phyloP scores from a whole-genome alignment of 2,888 invertebrate genomes.

The Peribatodes rhomboidaria region DNA sequence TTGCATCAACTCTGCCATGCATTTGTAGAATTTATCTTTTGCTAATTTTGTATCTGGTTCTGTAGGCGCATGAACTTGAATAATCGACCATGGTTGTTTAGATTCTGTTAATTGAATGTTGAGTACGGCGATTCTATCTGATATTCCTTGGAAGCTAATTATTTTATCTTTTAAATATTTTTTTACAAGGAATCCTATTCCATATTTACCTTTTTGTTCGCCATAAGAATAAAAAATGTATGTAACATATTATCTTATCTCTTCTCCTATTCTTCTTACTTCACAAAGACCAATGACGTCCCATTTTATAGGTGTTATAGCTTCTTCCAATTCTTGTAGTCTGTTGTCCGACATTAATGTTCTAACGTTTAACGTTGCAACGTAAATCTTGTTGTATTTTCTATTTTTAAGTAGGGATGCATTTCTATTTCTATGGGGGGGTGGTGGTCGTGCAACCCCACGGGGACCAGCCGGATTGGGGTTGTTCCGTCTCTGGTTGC shows the following conservation, averaged over 20 bases:
- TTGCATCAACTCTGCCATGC: no score
- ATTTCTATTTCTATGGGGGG: slow-evolving; percentile 35
- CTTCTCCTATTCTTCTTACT: no score
- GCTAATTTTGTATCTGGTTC: no score
- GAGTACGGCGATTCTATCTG: no score
- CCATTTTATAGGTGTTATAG: slow-evolving; percentile 44
- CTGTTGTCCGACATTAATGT: slow-evolving; percentile 12
- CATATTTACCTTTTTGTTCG: slow-evolving; percentile 8
- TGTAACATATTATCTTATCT: slow-evolving; percentile 24
- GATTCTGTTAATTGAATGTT: no score
- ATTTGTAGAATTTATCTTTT: no score
- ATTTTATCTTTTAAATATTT: no score
- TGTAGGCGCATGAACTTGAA: no score
- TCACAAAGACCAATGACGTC: slow-evolving; percentile 46
- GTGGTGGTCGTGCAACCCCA: slow-evolving; percentile 41
- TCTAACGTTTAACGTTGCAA: slow-evolving; percentile 25
- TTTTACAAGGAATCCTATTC: no score
- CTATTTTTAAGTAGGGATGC: neutral
- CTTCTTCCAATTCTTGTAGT: slow-evolving; percentile 35
- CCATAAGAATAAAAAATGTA: slow-evolving; percentile 12
- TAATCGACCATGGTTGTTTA: no score
- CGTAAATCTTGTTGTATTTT: slow-evolving; percentile 12
- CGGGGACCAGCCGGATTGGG: slow-evolving; percentile 48
- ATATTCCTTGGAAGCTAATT: no score
- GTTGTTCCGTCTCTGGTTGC: slow-evolving; percentile 37